Base-by-base conservation (phyloP, 2,797 vertebrate species). In the Fratercula arctica region DNA sequence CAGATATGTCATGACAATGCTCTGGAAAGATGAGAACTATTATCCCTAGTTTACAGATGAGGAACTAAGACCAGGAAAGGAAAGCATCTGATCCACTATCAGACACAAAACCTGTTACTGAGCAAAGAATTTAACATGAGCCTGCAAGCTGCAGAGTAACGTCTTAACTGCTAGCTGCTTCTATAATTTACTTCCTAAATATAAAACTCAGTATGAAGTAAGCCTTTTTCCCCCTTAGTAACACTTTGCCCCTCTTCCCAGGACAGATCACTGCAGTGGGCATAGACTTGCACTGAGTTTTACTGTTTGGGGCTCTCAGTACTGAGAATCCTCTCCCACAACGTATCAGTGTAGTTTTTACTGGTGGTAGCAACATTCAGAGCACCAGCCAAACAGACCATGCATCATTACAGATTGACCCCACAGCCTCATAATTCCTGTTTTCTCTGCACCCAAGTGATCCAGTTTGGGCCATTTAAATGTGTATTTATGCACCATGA, bases 361-460 rank as follows among this genome's bases (percentile, higher is more conserved):
- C 41, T 46, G 31, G 16, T 50, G 16, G 21, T 16, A 76, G 57
- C 64, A 87, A 57, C 23, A 28, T 26, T n/a, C 26, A 48, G 60
- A 69, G 69, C 74, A 57, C 29, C 41, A 84, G 25, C 56, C 70
- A 77, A 87, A 46, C 60, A 74, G 63, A 54, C 9, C 15, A 3
- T 12, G 9, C 29, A 25, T 41, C 45, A 14, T 48, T n/a, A 80
- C 0, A 0, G 64, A 61, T 1, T 61, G 17, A 41, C 3, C 10
- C 35, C 45, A 48, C 21, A 50, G 60, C n/a, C 20, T 57, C 28
- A 7, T n/a, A 35, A 64, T 41, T 72, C 46, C 56, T 61, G 33
- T 39, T 46, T 51, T 50, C 18, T 18, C 64, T 39, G 53, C 50
- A 73, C 25, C 33, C 29, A 33, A 35, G 29, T 51, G 60, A 74